phyloP scores from a whole-genome alignment of 2,113 vertebrate genomes.

The Physeter macrocephalus region DNA sequence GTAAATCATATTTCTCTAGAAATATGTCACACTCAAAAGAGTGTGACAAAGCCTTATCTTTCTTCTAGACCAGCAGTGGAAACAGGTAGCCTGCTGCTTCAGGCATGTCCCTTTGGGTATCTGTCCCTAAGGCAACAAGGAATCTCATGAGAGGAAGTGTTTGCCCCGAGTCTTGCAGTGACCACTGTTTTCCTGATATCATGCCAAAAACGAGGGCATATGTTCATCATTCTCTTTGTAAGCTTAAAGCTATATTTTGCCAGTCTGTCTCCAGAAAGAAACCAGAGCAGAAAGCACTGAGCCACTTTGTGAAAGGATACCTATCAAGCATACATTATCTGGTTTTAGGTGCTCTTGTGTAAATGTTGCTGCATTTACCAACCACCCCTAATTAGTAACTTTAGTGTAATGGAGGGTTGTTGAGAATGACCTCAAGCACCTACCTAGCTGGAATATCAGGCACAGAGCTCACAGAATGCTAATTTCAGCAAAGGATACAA shows the following conservation, averaged over 20 bases:
- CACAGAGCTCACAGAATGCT: not conserved
- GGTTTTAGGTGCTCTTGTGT: not conserved
- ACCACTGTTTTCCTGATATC: not conserved
- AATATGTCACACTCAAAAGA: not conserved
- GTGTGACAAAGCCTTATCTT: not conserved
- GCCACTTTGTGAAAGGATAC: not conserved
- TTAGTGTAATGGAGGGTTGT: not conserved
- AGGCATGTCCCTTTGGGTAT: not conserved
- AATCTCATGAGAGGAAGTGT: not conserved
- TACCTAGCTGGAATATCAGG: not conserved
- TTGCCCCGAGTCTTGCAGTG: not conserved
- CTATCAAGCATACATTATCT: fast-evolving
- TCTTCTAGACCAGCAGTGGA: not conserved
- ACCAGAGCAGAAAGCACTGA: not conserved
- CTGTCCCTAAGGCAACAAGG: not conserved
- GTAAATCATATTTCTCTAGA: not conserved
- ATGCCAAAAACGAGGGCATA: not conserved
- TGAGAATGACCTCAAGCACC: not conserved
- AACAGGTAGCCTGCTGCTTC: not conserved
- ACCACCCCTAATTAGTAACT: not conserved
- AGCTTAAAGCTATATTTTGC: not conserved
- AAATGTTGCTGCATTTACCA: not conserved
- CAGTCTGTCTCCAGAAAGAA: not conserved
- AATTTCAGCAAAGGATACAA: not conserved
- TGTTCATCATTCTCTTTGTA: not conserved